Base-by-base conservation (phyloP, 30 jellyfish, hydroid and myxozoan species). In the Aurelia sp. region DNA sequence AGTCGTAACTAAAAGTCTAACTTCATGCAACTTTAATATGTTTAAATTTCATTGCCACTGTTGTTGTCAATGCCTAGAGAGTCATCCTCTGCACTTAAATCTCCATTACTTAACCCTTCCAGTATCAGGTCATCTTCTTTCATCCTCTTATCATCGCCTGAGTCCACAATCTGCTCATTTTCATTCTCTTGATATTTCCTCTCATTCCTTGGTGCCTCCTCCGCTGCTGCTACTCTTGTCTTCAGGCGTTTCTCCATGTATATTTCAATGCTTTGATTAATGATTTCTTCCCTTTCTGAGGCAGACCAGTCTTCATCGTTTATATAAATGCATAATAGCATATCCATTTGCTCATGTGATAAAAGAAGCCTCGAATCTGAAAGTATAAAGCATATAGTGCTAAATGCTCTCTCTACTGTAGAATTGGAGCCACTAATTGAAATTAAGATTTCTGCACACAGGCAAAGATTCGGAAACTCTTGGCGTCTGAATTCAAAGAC, bases 321-420 rank as follows among this genome's bases (percentile, higher is more conserved):
- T 17, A 78, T 13, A 13, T 78, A 21, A 3, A 78, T 44, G 38
- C 83, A 11, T 18, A 78, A 22, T 1, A 16, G 80, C 84, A 48
- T 58, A 27, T 78, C 89, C 67, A 78, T 59, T 40, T 47, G 65
- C 61, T 78, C 21, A 63, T 78, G 89, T 15, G 83, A 58, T 27
- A 63, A 16, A 15, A 51, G 16, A 0, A 78, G 68, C 27, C 84
- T 62, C 44, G 84, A 16, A 53, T 80, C 83, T 21, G 85, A 61
- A 0, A 63, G 83, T 48, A 80, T 16, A 9, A 62, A 13, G 47
- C 41, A n/a, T 58, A 80, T 24, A 15, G 21, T 30, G 66, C 90
- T 65, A 66, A 80, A 80, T 48, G 90, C 83, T 80, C 83, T 63
- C 27, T 80, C 85, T 13, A 80, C 90, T 18, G 81, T 40, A 4